These are phyloP conservation scores for Sitta europaea DNA, from an alignment of 2,113 vertebrate species.

Conservation along the genomic window DNA sequence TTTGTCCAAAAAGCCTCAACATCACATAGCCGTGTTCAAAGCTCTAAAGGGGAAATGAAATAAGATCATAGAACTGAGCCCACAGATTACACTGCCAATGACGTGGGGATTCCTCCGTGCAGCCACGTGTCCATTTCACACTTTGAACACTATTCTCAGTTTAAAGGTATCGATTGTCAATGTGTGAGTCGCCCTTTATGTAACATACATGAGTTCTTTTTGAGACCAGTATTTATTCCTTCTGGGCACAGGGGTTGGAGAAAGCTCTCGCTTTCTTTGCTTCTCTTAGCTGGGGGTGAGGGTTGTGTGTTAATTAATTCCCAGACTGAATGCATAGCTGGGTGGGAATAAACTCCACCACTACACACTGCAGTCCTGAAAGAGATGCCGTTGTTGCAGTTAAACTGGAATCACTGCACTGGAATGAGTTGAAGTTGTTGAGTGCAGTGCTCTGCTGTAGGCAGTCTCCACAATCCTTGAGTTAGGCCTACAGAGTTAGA, in stretches of 20 bases:
- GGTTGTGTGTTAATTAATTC: not conserved
- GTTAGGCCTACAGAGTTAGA: not conserved
- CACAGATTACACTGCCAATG: fast-evolving
- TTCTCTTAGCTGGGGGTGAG: fast-evolving
- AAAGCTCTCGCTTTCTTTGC: not conserved
- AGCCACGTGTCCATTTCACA: not conserved
- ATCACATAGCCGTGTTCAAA: not conserved
- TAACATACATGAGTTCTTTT: not conserved
- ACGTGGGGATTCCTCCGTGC: not conserved
- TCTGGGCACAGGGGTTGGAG: not conserved
- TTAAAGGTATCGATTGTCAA: not conserved
- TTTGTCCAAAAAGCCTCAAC: not conserved
- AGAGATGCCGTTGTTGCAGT: not conserved
- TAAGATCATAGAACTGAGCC: not conserved
- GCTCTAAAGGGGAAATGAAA: not conserved
- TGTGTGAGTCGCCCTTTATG: not conserved
- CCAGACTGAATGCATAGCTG: not conserved
- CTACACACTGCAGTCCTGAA: not conserved
- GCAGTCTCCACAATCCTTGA: not conserved
- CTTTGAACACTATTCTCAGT: not conserved
- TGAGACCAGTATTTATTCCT: not conserved
- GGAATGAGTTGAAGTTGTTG: fast-evolving
- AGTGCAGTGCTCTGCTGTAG: not conserved
- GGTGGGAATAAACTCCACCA: not conserved
- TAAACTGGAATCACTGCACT: not conserved